Percentiles rank a stretch among this genome's conserved stretches.
phyloP scores from a whole-genome alignment of 2,888 invertebrate genomes.

The Chloromyia formosa region DNA sequence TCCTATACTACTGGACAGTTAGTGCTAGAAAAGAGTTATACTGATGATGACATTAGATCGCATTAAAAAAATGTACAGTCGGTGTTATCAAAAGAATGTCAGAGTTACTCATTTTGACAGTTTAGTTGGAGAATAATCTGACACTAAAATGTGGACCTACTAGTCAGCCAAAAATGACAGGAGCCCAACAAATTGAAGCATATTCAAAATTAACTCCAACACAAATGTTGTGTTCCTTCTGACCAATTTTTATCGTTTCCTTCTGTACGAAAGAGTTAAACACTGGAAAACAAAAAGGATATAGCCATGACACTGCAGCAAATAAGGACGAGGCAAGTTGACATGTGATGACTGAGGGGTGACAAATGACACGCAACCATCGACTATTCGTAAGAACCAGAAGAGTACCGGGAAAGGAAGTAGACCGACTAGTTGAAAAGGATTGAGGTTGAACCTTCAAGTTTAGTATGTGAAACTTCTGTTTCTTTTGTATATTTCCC shows the following conservation, averaged over 20 bases:
- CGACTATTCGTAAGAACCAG: background rate
- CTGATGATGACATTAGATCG: background rate
- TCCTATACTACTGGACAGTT: background rate
- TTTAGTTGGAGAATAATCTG: too few relatives aligned
- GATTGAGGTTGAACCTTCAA: background rate
- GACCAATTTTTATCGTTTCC: too few relatives aligned
- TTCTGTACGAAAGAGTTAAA: background rate
- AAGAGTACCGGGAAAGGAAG: background rate
- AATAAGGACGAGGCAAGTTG: slow-evolving; percentile 39
- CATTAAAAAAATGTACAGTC: too few relatives aligned
- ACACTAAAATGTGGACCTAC: too few relatives aligned
- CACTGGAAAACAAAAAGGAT: background rate
- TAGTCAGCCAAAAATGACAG: too few relatives aligned
- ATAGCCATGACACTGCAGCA: slow-evolving; percentile 19
- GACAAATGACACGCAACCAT: slow-evolving; percentile 49
- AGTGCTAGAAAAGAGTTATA: slow-evolving; percentile 19
- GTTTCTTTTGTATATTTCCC: too few relatives aligned
- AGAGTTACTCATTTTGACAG: background rate
- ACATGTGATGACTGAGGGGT: slow-evolving; percentile 49
- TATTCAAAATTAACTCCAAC: too few relatives aligned
- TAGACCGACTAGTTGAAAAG: background rate
- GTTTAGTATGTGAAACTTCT: background rate
- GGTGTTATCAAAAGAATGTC: too few relatives aligned
- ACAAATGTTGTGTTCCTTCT: too few relatives aligned
- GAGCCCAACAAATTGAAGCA: too few relatives aligned